Base-by-base conservation (phyloP, 2,888 invertebrate species). In the Thumatha senex region DNA sequence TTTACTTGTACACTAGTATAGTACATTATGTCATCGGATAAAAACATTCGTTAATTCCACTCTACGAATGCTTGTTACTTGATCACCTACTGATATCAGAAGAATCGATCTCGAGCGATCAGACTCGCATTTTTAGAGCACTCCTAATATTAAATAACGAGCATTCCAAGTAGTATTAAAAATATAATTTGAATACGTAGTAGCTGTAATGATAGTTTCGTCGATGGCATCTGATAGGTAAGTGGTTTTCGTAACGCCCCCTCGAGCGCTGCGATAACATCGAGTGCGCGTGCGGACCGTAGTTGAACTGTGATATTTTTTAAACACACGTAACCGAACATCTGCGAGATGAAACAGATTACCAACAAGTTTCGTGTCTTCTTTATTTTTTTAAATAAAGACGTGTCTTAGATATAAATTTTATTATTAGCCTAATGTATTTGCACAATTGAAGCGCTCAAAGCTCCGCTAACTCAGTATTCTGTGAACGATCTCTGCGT, bases 241-340 rank as follows among this genome's bases (percentile, higher is more conserved):
- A 89, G 87, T 86, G 84, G 86, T 87, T 89, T 86, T 89, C 86
- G 87, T 84, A 86, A 89, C 89, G 89, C 88, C 88, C 86, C 84
- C 75, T 69, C 80, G 63, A 78, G 86, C 83, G 74, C 35, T 76
- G 70, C 67, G 89, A 89, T 87, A 82, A 55, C 61, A 89, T 88
- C 87, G 54, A 49, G 44, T 72, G 78, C 85, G 86, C 83, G 80
- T 81, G 87, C 84, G 74, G 79, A 56, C 60, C 64, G 47, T 72
- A 67, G 65, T 74, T 72, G 55, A 51, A 63, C 73, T 70, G 70
- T 76, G 76, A 76, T 74, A 76, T 71, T 75, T 74, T 78, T 76
- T 11, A 31, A 10, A 80, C 78, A 80, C 73, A 76, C 77, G 72
- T 76, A 77, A 74, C 70, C 63, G 70, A 77, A 78, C 82, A 82